phyloP scores from a whole-genome alignment of 2,797 vertebrate genomes.

The Pelodytes ibericus region DNA sequence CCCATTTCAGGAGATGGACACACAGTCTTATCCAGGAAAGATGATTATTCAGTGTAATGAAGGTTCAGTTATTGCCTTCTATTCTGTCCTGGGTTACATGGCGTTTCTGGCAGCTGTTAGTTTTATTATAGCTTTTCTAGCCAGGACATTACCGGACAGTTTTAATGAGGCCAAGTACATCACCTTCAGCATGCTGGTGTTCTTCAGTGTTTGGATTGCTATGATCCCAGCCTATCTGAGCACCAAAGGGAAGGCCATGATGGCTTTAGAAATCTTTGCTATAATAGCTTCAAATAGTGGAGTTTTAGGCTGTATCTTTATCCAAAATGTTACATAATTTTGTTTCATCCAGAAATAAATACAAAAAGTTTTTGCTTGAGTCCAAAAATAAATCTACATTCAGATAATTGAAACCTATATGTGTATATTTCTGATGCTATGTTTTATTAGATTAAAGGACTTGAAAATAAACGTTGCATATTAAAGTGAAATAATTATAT shows the following conservation, averaged over 20 bases:
- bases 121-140: slow-evolving; percentile 44
- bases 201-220: slow-evolving; percentile 49
- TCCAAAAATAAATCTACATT: no score
- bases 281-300: slow-evolving; percentile 51
- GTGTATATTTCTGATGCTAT: no score
- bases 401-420: no score
- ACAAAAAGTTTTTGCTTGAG: background rate
- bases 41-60: slow-evolving; percentile 45
- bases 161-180: slow-evolving; percentile 55
- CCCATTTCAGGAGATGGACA: slow-evolving; percentile 26
- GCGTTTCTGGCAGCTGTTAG: slow-evolving; percentile 34
- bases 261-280: slow-evolving; percentile 52
- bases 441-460: no score
- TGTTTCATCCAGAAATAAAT: slow-evolving; percentile 40
- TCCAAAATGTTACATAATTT: slow-evolving; percentile 47
- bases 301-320: slow-evolving; percentile 49
- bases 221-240: slow-evolving; percentile 54
- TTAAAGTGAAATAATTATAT: no score
- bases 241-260: slow-evolving; percentile 46
- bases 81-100: slow-evolving; percentile 29
- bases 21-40: no score
- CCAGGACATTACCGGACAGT: slow-evolving; percentile 43
- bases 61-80: slow-evolving; percentile 29
- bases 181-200: slow-evolving; percentile 55
- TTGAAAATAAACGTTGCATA: no score